Evolutionary conservation across 2,888 invertebrate species (phyloP).

Genomic region (Physocephala rufipes): DNA sequence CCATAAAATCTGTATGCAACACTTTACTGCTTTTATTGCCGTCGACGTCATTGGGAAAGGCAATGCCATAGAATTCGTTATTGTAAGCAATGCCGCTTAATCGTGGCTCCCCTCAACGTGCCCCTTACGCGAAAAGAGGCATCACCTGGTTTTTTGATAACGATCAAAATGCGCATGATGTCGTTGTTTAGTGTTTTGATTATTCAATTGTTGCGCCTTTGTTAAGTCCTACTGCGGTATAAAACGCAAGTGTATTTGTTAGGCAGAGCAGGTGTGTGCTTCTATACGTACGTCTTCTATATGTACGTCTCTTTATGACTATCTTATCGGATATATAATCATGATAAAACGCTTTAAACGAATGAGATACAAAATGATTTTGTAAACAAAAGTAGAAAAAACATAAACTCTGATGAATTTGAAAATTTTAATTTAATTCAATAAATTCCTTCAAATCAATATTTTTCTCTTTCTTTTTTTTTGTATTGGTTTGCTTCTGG

Average conservation of each 20-base stretch:
- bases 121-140: background rate
- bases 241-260: background rate
- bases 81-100: too few species aligned
- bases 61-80: too few species aligned
- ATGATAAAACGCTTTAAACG: too few species aligned
- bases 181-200: slow-evolving; percentile 38
- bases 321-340: too few species aligned
- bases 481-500: background rate
- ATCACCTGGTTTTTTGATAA: slow-evolving; percentile 41
- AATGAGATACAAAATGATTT: too few species aligned
- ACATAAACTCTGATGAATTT: too few species aligned
- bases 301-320: too few species aligned
- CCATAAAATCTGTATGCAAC: slow-evolving; percentile 20
- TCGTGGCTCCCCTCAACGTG: too few species aligned
- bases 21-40: slow-evolving; percentile 12
- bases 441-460: background rate
- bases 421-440: background rate
- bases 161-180: slow-evolving; percentile 49
- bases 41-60: background rate
- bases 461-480: background rate
- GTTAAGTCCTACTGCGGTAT: background rate
- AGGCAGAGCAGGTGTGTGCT: background rate
- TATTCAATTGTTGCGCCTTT: slow-evolving; percentile 26
- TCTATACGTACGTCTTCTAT: too few species aligned
- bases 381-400: too few species aligned